phyloP scores from a whole-genome alignment of 2,888 invertebrate genomes.

The Nipponacmea schrenckii region DNA sequence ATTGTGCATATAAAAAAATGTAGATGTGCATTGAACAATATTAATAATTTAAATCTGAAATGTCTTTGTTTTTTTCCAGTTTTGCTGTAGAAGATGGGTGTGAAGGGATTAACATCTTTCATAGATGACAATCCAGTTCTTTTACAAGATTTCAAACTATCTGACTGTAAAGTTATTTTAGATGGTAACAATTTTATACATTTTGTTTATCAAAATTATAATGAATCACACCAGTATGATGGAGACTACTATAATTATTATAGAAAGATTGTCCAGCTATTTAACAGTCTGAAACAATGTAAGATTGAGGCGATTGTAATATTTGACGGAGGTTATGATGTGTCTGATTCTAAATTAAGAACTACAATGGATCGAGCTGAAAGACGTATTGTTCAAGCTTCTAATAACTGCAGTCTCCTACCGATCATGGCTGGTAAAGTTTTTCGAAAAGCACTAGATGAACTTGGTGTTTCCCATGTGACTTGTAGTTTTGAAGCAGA shows the following conservation, averaged over 20 bases:
- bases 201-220: constrained; percentile 57
- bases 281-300: constrained; percentile 35
- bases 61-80: no score
- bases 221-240: constrained; percentile 56
- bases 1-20: no score
- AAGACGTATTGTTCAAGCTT: constrained; percentile 50
- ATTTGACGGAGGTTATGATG: constrained; percentile 66
- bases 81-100: constrained; percentile 76
- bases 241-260: constrained; percentile 62
- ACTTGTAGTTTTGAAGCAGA: constrained; percentile 91
- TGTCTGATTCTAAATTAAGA: constrained; percentile 58
- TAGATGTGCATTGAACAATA: no score
- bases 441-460: constrained; percentile 77
- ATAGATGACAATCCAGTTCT: constrained; percentile 61
- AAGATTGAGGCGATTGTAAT: constrained; percentile 60
- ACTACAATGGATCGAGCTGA: constrained; percentile 53
- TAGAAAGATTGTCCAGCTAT: constrained; percentile 22
- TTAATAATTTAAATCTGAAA: no score
- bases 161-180: constrained; percentile 59
- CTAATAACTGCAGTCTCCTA: constrained; percentile 72
- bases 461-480: constrained; percentile 76
- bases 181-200: constrained; percentile 66
- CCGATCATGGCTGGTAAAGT: constrained; percentile 81
- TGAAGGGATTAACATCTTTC: constrained; percentile 82
- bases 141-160: constrained; percentile 67